Percentiles rank a stretch among this genome's conserved stretches.
These are phyloP conservation scores for Epinephelus cyanopodus DNA, from an alignment of 2,113 vertebrate genomes.

Conservation along the genomic window DNA sequence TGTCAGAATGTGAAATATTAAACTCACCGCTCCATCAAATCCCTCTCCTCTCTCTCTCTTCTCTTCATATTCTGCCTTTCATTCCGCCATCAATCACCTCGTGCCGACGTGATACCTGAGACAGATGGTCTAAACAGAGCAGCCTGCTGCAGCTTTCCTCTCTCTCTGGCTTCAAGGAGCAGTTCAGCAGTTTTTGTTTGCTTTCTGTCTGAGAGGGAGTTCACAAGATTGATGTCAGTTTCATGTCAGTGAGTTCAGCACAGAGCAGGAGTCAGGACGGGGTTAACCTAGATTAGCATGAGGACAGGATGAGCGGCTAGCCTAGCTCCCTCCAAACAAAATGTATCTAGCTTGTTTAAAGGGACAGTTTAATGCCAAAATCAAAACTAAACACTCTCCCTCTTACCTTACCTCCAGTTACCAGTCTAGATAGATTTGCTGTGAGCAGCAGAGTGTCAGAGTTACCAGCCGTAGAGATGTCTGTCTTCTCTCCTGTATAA, in stretches of 20 bases:
- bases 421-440: too few relatives aligned
- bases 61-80: not conserved
- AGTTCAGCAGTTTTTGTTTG: not conserved
- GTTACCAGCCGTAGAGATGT: too few relatives aligned
- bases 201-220: not conserved
- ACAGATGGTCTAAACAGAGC: constrained; percentile 34
- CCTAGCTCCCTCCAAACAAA: not conserved
- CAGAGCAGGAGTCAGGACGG: not conserved
- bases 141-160: constrained; percentile 15
- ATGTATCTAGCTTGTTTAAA: too few relatives aligned
- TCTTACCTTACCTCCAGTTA: too few relatives aligned
- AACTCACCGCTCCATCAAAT: not conserved
- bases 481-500: too few relatives aligned
- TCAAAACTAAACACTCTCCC: too few relatives aligned
- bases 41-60: not conserved
- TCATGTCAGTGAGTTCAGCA: not conserved
- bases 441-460: too few relatives aligned
- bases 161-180: not conserved
- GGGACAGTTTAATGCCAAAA: too few relatives aligned
- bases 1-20: constrained; percentile 30
- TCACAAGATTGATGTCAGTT: not conserved
- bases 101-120: constrained; percentile 24
- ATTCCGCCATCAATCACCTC: constrained; percentile 31
- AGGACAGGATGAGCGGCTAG: not conserved
- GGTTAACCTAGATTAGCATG: constrained; percentile 1